Percentiles rank a stretch among this genome's conserved stretches.
These are phyloP conservation scores for Sardinella longiceps DNA, from an alignment of 2,797 vertebrate species.

Conservation along the genomic window DNA sequence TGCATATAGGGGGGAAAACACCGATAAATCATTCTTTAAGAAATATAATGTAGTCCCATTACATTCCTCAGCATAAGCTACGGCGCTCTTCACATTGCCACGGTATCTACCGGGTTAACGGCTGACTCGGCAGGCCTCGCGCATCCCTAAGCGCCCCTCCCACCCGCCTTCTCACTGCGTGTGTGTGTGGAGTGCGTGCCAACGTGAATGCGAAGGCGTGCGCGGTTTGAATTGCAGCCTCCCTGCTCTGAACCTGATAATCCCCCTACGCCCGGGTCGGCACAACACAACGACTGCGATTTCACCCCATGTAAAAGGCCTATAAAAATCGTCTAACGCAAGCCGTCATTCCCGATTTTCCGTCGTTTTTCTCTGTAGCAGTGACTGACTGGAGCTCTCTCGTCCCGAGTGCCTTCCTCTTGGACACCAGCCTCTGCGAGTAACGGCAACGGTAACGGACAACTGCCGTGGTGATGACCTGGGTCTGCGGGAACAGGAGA, in stretches of 20 bases:
- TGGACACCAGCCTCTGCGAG: slow-evolving; percentile 8
- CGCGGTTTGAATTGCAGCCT: neutral
- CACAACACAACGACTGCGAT: neutral
- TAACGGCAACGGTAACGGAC: neutral
- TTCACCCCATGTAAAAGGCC: neutral
- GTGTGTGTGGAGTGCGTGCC: slow-evolving; percentile 25
- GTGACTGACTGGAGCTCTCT: neutral
- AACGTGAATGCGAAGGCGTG: slow-evolving; percentile 29
- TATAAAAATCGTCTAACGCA: neutral
- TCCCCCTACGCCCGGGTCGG: neutral
- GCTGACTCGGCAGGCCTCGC: slow-evolving; percentile 38
- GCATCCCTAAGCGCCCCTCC: slow-evolving; percentile 6
- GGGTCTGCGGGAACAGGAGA: neutral
- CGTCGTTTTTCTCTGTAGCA: neutral
- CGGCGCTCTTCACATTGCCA: neutral
- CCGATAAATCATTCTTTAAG: too few relatives aligned
- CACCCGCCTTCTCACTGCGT: neutral
- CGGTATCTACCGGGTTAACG: slow-evolving; percentile 29
- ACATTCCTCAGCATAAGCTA: neutral
- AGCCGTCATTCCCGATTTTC: neutral
- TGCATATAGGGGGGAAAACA: too few relatives aligned
- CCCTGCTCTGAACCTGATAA: neutral
- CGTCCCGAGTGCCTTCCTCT: neutral
- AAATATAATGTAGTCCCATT: too few relatives aligned
- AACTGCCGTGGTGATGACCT: neutral